Evolutionary conservation across 2,888 invertebrate species (phyloP).

Genomic region (Limenitis camilla): DNA sequence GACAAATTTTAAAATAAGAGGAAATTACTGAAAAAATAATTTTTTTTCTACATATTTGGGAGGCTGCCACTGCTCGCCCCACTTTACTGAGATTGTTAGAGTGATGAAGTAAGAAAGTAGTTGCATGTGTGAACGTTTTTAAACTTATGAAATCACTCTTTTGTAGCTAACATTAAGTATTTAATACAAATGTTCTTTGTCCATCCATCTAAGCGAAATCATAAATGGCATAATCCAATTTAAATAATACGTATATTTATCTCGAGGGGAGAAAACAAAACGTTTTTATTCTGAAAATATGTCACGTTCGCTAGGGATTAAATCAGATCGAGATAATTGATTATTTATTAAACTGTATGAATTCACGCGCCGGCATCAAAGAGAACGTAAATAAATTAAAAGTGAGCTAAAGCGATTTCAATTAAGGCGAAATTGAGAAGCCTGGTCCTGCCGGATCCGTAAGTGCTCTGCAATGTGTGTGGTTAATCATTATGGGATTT

Average conservation of each 20-base stretch:
- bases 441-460: constrained; percentile 26
- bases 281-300: constrained; percentile 19
- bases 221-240: neutral
- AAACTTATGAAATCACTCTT: too few relatives aligned
- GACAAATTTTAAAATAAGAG: too few relatives aligned
- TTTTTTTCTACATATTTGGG: too few relatives aligned
- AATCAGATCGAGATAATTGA: constrained; percentile 62
- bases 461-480: constrained; percentile 20
- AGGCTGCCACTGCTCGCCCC: too few relatives aligned
- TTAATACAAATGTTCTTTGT: too few relatives aligned
- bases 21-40: too few relatives aligned
- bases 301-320: constrained; percentile 39
- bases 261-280: constrained; percentile 3
- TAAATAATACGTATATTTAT: neutral
- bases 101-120: too few relatives aligned
- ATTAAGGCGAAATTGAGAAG: constrained; percentile 57
- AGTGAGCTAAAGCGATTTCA: constrained; percentile 60
- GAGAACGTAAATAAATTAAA: constrained; percentile 67
- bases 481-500: constrained; percentile 7
- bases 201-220: neutral
- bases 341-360: constrained; percentile 62
- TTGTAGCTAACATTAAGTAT: too few relatives aligned
- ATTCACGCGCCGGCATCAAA: constrained; percentile 55
- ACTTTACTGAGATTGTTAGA: too few relatives aligned
- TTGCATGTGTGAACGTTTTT: too few relatives aligned